phyloP scores from a whole-genome alignment of 2,113 vertebrate species.

The Poeciliopsis retropinna region DNA sequence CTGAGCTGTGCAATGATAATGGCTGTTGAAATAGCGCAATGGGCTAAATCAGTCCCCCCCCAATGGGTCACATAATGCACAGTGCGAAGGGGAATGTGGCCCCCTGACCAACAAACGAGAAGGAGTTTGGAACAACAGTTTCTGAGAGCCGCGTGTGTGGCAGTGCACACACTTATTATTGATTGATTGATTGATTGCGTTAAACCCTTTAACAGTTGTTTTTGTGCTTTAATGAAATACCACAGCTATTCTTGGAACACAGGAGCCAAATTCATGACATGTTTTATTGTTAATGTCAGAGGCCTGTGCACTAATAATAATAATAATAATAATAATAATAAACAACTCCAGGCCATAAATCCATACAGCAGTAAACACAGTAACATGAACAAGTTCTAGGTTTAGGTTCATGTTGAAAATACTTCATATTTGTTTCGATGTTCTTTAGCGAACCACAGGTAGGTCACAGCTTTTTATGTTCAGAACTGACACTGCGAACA shows the following conservation, averaged over 20 bases:
- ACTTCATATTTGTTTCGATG: no score
- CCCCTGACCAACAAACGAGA: neutral
- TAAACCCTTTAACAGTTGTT: constrained; percentile 1
- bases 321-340: no score
- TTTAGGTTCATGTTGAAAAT: no score
- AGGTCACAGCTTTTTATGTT: no score
- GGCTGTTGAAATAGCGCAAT: constrained; percentile 6
- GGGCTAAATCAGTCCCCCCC: neutral
- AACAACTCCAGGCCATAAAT: neutral
- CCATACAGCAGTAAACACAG: no score
- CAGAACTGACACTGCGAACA: no score
- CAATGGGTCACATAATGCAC: neutral
- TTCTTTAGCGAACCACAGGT: no score
- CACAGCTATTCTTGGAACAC: constrained; percentile 30
- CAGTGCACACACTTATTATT: constrained; percentile 9
- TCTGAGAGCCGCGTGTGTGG: neutral
- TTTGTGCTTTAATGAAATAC: constrained; percentile 21
- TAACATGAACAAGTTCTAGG: no score
- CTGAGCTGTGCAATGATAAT: neutral
- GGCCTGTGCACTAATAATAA: neutral
- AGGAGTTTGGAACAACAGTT: no score
- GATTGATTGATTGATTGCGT: constrained; percentile 27
- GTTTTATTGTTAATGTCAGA: neutral
- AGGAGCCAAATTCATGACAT: neutral
- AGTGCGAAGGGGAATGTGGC: neutral